Evolutionary conservation across 2,113 vertebrate species (phyloP).

Genomic region (Xenopus tropicalis): UCB_Xtro_10.0 CM004444.2:73137001-73137500

Average conservation of each 20-base stretch:
- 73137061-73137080: conserved; percentile 19
- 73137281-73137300: conserved; percentile 38
- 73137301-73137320: conserved; percentile 44
- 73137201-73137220: conserved; percentile 33
- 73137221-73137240: conserved; percentile 14
- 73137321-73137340: conserved; percentile 57
- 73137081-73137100: conserved; percentile 11
- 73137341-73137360: conserved; percentile 37
- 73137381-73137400: conserved; percentile 16
- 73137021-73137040: conserved; percentile 21
- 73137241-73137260: conserved; percentile 11
- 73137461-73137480: no score
- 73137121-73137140: not conserved
- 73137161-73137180: not conserved
- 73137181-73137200: not conserved
- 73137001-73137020: conserved; percentile 25
- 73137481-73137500: no score
- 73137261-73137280: conserved; percentile 33
- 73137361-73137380: conserved; percentile 32
- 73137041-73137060: conserved; percentile 19
- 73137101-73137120: not conserved
- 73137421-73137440: not conserved
- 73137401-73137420: conserved; percentile 35
- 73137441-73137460: not conserved
- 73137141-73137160: not conserved